A percentile compares a stretch with the other conserved stretches of the same genome.
Conservation (phyloP, 2,113 vertebrate genomes). For the Crotalus helleri region DNA sequence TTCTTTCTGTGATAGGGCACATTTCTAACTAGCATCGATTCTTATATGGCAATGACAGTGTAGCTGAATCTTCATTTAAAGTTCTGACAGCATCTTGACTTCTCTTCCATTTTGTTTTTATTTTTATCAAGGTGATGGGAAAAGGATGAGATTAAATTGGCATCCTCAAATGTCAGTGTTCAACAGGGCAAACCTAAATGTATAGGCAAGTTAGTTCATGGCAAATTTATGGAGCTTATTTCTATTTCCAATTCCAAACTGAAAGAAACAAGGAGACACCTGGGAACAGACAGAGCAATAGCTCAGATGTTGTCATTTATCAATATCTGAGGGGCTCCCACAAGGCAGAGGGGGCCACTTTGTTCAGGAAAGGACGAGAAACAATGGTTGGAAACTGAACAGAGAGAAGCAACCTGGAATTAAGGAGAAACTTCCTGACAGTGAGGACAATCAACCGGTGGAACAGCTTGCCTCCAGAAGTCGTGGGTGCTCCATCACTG, state of each 20-base stretch:
- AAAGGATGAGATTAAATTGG: not conserved
- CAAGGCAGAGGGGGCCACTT: too few species aligned
- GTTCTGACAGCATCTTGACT: not conserved
- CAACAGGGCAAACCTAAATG: not conserved
- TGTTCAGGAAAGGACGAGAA: too few species aligned
- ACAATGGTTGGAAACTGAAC: too few species aligned
- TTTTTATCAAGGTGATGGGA: not conserved
- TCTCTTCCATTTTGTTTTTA: not conserved
- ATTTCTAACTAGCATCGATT: not conserved
- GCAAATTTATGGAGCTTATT: not conserved
- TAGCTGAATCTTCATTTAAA: not conserved
- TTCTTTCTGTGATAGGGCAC: not conserved
- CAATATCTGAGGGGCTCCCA: too few species aligned
- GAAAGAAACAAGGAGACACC: not conserved
- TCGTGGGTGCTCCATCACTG: too few species aligned
- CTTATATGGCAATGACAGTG: not conserved
- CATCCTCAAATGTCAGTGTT: not conserved
- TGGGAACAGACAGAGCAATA: not conserved
- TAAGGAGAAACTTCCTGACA: too few species aligned
- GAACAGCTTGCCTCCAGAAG: too few species aligned
- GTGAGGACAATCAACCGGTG: too few species aligned
- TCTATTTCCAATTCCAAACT: not conserved
- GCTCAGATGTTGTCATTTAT: not conserved
- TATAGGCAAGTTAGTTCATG: not conserved
- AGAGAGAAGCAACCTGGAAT: too few species aligned